phyloP scores from a whole-genome alignment of 2,113 vertebrate genomes.

The Romanogobio albipinnatus region DNA sequence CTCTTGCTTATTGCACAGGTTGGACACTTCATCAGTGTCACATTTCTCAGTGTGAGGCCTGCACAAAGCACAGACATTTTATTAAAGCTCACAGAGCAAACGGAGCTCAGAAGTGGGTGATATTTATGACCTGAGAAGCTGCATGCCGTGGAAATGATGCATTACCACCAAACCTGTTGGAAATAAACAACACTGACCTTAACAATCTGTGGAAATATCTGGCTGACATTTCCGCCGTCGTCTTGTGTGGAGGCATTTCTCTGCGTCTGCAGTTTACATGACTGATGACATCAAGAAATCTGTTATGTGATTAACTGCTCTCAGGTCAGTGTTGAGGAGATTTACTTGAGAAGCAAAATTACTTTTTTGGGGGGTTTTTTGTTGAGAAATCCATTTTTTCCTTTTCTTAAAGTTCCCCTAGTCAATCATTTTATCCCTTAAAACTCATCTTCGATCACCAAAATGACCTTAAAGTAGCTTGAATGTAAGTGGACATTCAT shows the following conservation, averaged over 20 bases:
- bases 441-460: too few relatives aligned
- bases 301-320: background rate
- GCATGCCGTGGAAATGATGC: background rate
- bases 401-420: too few relatives aligned
- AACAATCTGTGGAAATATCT: slow-evolving; percentile 1
- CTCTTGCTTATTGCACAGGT: background rate
- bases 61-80: background rate
- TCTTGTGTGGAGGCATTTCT: background rate
- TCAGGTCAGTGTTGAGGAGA: background rate
- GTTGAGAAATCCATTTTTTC: too few relatives aligned
- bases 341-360: too few relatives aligned
- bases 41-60: background rate
- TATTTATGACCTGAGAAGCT: background rate
- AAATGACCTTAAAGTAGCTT: too few relatives aligned
- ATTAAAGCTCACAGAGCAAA: slow-evolving; percentile 3
- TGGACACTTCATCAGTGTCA: slow-evolving; percentile 2
- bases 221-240: background rate
- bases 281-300: background rate
- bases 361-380: too few relatives aligned
- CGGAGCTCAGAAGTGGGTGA: background rate
- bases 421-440: too few relatives aligned
- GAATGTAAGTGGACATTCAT: too few relatives aligned
- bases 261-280: background rate
- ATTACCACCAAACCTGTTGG: background rate
- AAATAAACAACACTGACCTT: background rate